phyloP scores from a whole-genome alignment of 2,888 invertebrate genomes.

The Cacoxenus indagator region DNA sequence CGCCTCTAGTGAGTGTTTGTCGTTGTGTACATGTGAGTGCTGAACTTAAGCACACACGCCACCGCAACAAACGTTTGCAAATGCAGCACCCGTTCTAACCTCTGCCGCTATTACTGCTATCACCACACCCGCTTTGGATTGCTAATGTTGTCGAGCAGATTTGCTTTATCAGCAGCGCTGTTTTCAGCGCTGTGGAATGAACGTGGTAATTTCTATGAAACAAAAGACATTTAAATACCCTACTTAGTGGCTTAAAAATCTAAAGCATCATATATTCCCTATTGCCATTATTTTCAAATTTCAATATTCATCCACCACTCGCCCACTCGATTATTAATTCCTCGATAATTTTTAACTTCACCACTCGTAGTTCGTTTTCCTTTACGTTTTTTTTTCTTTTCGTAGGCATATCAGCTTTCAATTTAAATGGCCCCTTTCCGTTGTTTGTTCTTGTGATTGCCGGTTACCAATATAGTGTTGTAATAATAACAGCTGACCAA shows the following conservation, averaged over 20 bases:
- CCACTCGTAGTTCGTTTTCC: too few relatives aligned
- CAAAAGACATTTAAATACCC: background rate
- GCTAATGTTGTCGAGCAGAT: background rate
- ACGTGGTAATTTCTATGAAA: background rate
- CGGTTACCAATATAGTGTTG: too few relatives aligned
- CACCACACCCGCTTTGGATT: background rate
- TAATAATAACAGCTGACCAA: background rate
- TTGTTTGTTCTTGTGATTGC: too few relatives aligned
- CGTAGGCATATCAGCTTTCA: too few relatives aligned
- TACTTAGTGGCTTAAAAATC: too few relatives aligned
- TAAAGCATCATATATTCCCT: background rate
- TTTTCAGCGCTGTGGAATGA: background rate
- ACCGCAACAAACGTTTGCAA: background rate
- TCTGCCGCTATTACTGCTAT: background rate
- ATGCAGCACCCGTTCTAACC: background rate
- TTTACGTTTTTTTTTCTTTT: too few relatives aligned
- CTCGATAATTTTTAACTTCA: too few relatives aligned
- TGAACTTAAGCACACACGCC: background rate
- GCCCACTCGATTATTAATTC: too few relatives aligned
- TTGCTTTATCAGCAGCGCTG: background rate
- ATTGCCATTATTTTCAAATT: too few relatives aligned
- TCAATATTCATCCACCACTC: too few relatives aligned
- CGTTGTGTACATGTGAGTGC: background rate
- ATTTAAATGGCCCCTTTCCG: too few relatives aligned
- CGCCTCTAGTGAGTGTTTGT: background rate